Percentiles rank a stretch among this genome's conserved stretches.
phyloP scores from a whole-genome alignment of 2,797 vertebrate species.

The Meriones psammophilus region DNA sequence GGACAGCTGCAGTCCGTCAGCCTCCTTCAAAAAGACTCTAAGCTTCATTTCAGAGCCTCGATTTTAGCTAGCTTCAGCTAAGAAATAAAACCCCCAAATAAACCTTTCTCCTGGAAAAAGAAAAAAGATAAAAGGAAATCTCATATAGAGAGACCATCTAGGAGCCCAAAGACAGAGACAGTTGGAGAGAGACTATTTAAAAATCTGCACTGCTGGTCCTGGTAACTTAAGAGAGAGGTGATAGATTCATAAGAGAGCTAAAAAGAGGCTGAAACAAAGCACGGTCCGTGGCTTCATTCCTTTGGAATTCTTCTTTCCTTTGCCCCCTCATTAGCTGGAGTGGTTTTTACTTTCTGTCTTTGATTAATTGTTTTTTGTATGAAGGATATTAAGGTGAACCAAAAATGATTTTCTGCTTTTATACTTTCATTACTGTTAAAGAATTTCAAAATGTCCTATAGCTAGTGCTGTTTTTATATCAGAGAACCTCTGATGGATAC shows the following conservation, averaged over 20 bases:
- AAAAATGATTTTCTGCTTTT: background rate
- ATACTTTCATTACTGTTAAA: background rate
- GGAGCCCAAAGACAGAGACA: constrained; percentile 73
- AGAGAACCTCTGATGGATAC: background rate
- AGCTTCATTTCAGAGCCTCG: constrained; percentile 55
- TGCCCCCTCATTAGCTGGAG: background rate
- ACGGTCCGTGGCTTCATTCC: background rate
- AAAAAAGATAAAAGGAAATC: constrained; percentile 77
- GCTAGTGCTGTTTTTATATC: background rate
- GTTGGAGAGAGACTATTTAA: constrained; percentile 77
- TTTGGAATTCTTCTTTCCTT: background rate
- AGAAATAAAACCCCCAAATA: constrained; percentile 55
- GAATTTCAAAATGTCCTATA: background rate
- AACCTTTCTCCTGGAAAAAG: constrained; percentile 71
- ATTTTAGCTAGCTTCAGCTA: constrained; percentile 63
- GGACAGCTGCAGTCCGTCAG: background rate
- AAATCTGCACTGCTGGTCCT: constrained; percentile 65
- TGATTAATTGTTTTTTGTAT: background rate
- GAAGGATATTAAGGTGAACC: background rate
- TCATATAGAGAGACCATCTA: constrained; percentile 70
- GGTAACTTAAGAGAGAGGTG: constrained; percentile 62
- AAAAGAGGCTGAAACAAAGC: constrained; percentile 22
- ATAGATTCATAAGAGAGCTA: background rate
- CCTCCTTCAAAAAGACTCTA: constrained; percentile 46
- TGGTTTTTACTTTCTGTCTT: background rate